Base-by-base conservation (phyloP, 2,797 vertebrate species). In the Cyclopterus lumpus region DNA sequence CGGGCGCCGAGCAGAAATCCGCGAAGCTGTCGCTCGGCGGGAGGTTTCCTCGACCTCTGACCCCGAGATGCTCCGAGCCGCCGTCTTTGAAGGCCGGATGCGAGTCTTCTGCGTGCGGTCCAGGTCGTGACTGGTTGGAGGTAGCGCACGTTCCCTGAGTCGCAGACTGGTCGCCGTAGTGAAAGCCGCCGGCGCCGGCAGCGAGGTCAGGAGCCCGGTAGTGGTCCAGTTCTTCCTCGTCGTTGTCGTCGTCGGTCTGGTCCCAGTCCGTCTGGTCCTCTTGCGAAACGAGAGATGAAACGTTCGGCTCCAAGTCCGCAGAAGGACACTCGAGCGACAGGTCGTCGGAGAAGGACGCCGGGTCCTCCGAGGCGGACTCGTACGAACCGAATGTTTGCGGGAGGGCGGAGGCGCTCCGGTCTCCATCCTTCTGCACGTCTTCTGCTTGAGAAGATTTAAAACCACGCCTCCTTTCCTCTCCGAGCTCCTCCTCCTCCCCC, bases 1-100 rank as follows among this genome's bases (percentile, higher is more conserved):
- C 93, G n/a, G 93, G 92, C 11, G 96, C 97, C 3, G 97, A 96
- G 92, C 96, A 97, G 90, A 99, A 99, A 85, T 98, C 97, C 0
- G 98, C 97, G 93, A 99, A 99, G 89, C 98, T 97, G 54, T 99
- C 97, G 0, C 95, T 95, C 28, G 94, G 95, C 53, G 95, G 96
- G 86, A 97, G 95, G 89, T 84, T 90, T 78, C 82, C 90, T 8
- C 89, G 86, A 73, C 89, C 72, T 54, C 14, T 4, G 46, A n/a
- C 46, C 46, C 46, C 46, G 20, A 7, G 46, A 1, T n/a, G 46
- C 46, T 48, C 42, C 2, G 42, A 2, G 14, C 42, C 42, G 42
- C 42, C 5, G 32, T 76, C 67, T 26, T 18, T 61, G 66, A 84
- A 88, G 66, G 81, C 86, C 57, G 84, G 63, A 61, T 80, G 83